Conservation (phyloP, 2,888 invertebrate genomes). For the Nebria brevicollis region DNA sequence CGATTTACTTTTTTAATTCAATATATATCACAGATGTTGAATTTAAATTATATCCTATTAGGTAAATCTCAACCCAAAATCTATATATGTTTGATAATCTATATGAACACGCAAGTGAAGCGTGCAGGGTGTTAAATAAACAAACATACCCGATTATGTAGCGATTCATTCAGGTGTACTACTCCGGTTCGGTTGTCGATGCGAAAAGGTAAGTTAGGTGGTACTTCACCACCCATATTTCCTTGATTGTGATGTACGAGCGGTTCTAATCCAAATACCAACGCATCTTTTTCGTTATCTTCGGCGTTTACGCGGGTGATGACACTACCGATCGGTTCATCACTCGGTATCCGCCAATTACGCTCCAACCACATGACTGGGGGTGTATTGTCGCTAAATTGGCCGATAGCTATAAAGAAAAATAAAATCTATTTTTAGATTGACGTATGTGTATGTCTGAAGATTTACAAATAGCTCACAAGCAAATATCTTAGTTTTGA, state of each 20-base stretch:
- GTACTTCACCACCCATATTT: constrained; percentile 54
- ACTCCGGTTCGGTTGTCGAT: constrained; percentile 81
- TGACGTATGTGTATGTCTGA: no score
- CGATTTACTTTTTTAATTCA: no score
- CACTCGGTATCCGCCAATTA: constrained; percentile 79
- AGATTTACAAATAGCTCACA: no score
- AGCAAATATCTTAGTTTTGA: no score
- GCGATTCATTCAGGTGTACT: constrained; percentile 81
- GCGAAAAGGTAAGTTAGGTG: constrained; percentile 74
- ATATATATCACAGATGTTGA: no score
- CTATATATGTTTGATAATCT: no score
- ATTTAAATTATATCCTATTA: no score
- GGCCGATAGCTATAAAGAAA: constrained; percentile 62
- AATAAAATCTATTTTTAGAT: neutral
- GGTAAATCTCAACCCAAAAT: no score
- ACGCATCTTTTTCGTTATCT: constrained; percentile 70
- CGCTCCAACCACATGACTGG: constrained; percentile 76
- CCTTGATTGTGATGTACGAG: constrained; percentile 50
- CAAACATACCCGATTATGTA: constrained; percentile 76
- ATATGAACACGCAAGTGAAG: no score
- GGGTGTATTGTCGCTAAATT: constrained; percentile 70
- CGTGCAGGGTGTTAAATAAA: neutral
- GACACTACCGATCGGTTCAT: constrained; percentile 76
- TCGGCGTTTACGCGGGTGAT: constrained; percentile 77
- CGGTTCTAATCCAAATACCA: constrained; percentile 77